Percentiles rank a stretch among this genome's conserved stretches.
These are phyloP conservation scores for Homarus gammarus DNA, from an alignment of 2,888 invertebrate species.

Conservation along the genomic window DNA sequence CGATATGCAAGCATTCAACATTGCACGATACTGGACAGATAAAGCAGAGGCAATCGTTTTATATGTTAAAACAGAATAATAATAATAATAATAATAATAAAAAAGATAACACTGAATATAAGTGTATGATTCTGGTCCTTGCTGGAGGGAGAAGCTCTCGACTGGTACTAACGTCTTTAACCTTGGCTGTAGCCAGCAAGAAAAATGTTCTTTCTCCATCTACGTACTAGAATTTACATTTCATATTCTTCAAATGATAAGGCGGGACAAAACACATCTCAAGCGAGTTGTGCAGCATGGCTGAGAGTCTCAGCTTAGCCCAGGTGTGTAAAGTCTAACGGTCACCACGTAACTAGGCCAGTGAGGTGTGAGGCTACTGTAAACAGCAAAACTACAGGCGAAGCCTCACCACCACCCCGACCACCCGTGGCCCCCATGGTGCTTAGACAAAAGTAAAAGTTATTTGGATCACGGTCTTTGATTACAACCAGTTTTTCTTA, in stretches of 20 bases:
- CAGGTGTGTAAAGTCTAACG: not conserved
- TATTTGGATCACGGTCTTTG: not conserved
- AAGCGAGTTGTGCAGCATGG: not conserved
- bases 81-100: not conserved
- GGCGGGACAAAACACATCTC: not conserved
- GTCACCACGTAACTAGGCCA: not conserved
- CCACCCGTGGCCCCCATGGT: not conserved
- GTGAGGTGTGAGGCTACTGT: not conserved
- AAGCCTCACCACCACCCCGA: not conserved
- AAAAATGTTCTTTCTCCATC: not conserved
- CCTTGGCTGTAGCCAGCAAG: not conserved
- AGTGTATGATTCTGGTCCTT: not conserved
- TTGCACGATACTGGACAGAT: not conserved
- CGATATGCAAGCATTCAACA: slow-evolving; percentile 25
- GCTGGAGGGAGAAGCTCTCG: not conserved
- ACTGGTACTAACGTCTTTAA: not conserved
- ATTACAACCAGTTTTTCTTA: not conserved
- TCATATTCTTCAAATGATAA: not conserved
- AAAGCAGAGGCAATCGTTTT: not conserved
- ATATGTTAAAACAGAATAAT: not conserved
- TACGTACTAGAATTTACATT: too few relatives aligned
- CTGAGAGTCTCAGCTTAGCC: not conserved
- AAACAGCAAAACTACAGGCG: not conserved
- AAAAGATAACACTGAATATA: not conserved
- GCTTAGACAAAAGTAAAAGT: slow-evolving; percentile 1